phyloP scores from a whole-genome alignment of 2,113 vertebrate species.

The Cervus canadensis region DNA sequence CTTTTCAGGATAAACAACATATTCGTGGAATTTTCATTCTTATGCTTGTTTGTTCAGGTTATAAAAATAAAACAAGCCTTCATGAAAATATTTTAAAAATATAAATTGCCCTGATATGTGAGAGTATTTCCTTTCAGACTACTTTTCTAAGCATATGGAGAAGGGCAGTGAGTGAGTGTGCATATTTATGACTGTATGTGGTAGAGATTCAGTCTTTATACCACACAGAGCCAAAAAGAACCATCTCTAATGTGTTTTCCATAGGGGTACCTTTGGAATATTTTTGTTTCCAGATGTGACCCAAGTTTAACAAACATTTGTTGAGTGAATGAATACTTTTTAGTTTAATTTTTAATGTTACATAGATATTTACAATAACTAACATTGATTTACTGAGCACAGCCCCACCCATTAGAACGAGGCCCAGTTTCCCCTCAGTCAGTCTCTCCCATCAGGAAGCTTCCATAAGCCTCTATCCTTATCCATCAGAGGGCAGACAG shows the following conservation, averaged over 20 bases:
- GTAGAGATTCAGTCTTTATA: background rate
- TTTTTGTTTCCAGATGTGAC: background rate
- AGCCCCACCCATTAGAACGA: accelerated
- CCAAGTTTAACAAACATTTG: background rate
- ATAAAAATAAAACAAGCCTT: background rate
- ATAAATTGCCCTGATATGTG: background rate
- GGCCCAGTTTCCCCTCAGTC: background rate
- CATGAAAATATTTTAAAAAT: background rate
- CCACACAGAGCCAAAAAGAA: background rate
- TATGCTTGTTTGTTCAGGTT: background rate
- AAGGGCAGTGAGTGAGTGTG: background rate
- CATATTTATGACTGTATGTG: background rate
- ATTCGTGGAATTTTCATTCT: background rate
- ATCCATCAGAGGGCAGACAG: background rate
- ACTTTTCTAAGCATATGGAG: background rate
- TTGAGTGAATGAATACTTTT: background rate
- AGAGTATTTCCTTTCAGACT: background rate
- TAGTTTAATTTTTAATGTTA: background rate
- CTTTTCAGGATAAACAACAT: background rate
- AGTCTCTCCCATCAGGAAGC: background rate
- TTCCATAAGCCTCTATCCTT: background rate
- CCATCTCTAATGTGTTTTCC: background rate
- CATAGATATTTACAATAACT: background rate
- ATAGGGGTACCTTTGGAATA: background rate
- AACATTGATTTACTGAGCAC: background rate